Base-by-base conservation (phyloP, 1,140 invertebrate genomes). In the Orius laevigatus region DNA sequence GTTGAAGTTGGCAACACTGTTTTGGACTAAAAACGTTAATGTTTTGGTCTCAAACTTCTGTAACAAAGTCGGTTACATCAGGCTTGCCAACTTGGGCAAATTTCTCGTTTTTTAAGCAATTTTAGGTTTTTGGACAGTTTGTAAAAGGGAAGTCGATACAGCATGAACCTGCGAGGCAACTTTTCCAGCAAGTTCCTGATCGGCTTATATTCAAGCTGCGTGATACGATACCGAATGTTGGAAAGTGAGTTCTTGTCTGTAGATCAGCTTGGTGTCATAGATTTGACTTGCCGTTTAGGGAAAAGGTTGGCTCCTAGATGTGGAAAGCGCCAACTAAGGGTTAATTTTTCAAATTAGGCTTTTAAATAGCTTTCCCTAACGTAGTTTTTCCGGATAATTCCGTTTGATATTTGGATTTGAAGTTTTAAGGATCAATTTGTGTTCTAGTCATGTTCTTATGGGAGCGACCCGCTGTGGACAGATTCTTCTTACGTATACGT, bases 381-480 rank as follows among this genome's bases (percentile, higher is more conserved):
- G n/a, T n/a, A n/a, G n/a, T n/a, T n/a, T n/a, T n/a, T n/a, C n/a
- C n/a, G n/a, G n/a, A n/a, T n/a, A n/a, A n/a, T n/a, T n/a, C n/a
- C n/a, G n/a, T n/a, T n/a, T n/a, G n/a, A n/a, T n/a, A n/a, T n/a
- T n/a, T n/a, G n/a, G n/a, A n/a, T n/a, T n/a, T n/a, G n/a, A 25
- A 25, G 25, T 25, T 25, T 25, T 25, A 25, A 25, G 3, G 25
- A n/a, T 25, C 25, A 25, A 4, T 25, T 50, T 43, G 18, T 16
- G 10, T 56, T 60, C 33, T 42, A 60, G 59, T 51, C 85, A 94
- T 67, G 77, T 93, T 34, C 86, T 91, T 61, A 84, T 95, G 76
- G 91, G 91, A 6, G 81, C 93, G 56, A 89, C 86, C 18, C 80
- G 87, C 58, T 92, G 88, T 68, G 89, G 89, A 6, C 83, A 89